These are phyloP conservation scores for Asteroscopus sphinx DNA, from an alignment of 2,888 invertebrate genomes.

Conservation along the genomic window DNA sequence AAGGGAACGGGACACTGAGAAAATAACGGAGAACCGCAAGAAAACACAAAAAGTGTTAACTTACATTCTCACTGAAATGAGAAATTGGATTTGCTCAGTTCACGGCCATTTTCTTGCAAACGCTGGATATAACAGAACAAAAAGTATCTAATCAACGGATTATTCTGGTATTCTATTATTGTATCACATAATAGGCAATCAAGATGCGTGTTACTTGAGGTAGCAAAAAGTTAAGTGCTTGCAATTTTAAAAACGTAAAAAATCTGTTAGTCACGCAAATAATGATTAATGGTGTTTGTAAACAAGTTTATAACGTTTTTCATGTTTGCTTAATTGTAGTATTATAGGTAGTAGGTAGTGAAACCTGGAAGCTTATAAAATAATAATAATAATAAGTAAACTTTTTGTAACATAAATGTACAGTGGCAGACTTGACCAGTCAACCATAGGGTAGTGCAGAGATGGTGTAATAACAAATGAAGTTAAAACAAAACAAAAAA, in stretches of 20 bases:
- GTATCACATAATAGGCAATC: slow-evolving; percentile 40
- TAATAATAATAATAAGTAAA: no score
- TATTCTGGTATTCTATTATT: slow-evolving; percentile 44
- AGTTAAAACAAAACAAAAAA: no score
- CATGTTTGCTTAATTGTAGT: no score
- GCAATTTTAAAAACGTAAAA: slow-evolving; percentile 19
- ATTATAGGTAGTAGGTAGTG: no score
- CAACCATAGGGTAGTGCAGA: no score
- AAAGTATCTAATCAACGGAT: slow-evolving; percentile 43
- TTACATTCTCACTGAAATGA: slow-evolving; percentile 32
- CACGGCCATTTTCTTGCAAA: slow-evolving; percentile 39
- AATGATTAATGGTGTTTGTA: slow-evolving; percentile 9
- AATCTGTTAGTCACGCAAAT: not conserved
- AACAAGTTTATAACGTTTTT: slow-evolving; percentile 5
- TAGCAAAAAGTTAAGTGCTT: slow-evolving; percentile 39
- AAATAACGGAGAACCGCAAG: slow-evolving; percentile 10
- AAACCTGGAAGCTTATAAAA: not conserved
- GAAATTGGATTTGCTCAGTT: slow-evolving; percentile 44
- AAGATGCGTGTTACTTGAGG: slow-evolving; percentile 3
- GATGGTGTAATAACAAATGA: no score
- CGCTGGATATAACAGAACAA: slow-evolving; percentile 20
- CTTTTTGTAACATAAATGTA: no score
- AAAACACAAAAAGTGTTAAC: slow-evolving; percentile 13
- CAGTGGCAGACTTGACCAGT: no score
- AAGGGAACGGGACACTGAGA: slow-evolving; percentile 27